Evolutionary conservation across 2,888 invertebrate genomes (phyloP).

Genomic region (Apodemia duryi): DNA sequence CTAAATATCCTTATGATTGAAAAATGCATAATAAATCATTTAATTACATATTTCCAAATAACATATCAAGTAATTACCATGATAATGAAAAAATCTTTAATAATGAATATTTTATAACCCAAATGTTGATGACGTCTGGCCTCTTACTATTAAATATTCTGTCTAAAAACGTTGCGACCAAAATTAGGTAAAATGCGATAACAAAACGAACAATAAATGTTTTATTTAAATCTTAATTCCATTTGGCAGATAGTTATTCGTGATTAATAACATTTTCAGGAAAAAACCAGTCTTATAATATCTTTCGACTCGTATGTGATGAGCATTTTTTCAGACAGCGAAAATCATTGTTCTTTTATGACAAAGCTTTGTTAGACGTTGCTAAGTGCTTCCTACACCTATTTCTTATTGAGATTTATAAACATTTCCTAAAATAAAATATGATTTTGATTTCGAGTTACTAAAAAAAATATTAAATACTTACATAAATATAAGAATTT

Average conservation of each 20-base stretch:
- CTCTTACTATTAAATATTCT: neutral
- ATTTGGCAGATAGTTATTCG: neutral
- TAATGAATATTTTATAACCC: neutral
- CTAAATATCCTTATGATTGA: too few species aligned
- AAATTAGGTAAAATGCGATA: neutral
- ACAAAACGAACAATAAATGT: neutral
- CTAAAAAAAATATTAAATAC: constrained; percentile 37
- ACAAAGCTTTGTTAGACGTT: constrained; percentile 11
- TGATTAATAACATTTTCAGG: neutral
- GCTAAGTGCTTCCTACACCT: neutral
- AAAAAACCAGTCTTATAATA: neutral
- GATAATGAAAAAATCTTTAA: too few species aligned
- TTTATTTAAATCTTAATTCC: neutral
- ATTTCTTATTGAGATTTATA: neutral
- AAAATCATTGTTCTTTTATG: constrained; percentile 9
- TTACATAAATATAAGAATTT: constrained; percentile 66
- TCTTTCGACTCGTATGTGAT: neutral
- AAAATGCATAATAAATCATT: too few species aligned
- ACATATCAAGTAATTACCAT: too few species aligned
- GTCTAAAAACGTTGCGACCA: neutral
- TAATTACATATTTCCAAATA: too few species aligned
- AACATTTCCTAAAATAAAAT: neutral
- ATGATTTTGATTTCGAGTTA: constrained; percentile 15
- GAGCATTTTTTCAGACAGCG: neutral
- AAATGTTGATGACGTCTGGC: neutral